These are phyloP conservation scores for Heliconius eleuchia DNA, from an alignment of 1,140 invertebrate genomes.

Conservation along the genomic window DNA sequence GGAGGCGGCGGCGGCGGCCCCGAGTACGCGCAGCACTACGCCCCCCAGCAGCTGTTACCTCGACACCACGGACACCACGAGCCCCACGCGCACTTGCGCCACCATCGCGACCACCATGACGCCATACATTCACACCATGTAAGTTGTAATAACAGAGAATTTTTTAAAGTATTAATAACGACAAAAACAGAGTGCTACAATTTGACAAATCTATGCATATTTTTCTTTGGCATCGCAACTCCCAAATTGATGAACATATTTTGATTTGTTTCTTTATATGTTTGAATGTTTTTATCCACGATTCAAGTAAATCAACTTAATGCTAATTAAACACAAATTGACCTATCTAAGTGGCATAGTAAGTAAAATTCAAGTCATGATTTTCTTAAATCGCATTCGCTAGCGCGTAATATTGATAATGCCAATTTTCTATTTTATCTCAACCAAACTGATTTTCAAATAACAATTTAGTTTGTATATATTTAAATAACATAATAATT, in stretches of 20 bases:
- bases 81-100: conserved; percentile 79
- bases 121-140: conserved; percentile 72
- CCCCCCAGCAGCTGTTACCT: conserved; percentile 71
- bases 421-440: not conserved
- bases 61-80: conserved; percentile 71
- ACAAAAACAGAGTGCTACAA: too few species aligned
- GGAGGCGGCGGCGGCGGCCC: conserved; percentile 61
- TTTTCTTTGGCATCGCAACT: too few species aligned
- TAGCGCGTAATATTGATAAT: not conserved
- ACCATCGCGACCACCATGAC: conserved; percentile 71
- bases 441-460: not conserved
- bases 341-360: not conserved
- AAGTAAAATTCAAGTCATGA: too few species aligned
- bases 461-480: not conserved
- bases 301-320: not conserved
- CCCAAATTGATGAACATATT: too few species aligned
- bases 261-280: too few species aligned
- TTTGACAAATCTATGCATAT: too few species aligned
- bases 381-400: too few species aligned
- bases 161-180: too few species aligned
- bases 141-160: conserved; percentile 34
- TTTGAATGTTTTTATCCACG: too few species aligned
- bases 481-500: conserved; percentile 9
- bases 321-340: not conserved
- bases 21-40: conserved; percentile 71